Percentiles rank a stretch among this genome's conserved stretches.
phyloP scores from a whole-genome alignment of 2,797 vertebrate species.

The Ciconia nigra region DNA sequence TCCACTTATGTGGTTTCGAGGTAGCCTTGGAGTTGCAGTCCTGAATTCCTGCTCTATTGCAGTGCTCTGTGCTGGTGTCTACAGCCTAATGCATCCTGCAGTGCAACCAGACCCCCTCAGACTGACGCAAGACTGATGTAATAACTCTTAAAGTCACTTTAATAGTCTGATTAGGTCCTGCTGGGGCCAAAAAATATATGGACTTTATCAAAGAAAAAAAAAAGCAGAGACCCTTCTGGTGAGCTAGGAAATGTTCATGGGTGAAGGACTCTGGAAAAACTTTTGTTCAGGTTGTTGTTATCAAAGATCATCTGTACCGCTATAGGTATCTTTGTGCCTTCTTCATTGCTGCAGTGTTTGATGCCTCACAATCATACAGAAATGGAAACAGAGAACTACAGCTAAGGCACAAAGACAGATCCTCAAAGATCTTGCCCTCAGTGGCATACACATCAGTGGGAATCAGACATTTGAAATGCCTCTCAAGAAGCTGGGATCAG shows the following conservation, averaged over 20 bases:
- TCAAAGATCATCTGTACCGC: background rate
- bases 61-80: background rate
- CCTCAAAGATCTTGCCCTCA: background rate
- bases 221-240: background rate
- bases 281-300: background rate
- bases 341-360: background rate
- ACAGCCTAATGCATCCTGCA: background rate
- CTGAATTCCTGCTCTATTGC: background rate
- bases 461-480: background rate
- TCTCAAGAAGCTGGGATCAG: background rate
- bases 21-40: background rate
- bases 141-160: background rate
- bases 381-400: background rate
- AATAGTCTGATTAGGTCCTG: background rate
- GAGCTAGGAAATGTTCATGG: background rate
- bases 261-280: background rate
- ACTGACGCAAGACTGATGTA: background rate
- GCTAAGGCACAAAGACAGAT: background rate
- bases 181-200: background rate
- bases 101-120: background rate
- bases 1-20: fast-evolving
- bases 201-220: background rate
- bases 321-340: fast-evolving
- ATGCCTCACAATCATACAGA: background rate
- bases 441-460: too few relatives aligned